These are phyloP conservation scores for Lophochroa leadbeateri DNA, from an alignment of 2,113 vertebrate species.

Conservation along the genomic window DNA sequence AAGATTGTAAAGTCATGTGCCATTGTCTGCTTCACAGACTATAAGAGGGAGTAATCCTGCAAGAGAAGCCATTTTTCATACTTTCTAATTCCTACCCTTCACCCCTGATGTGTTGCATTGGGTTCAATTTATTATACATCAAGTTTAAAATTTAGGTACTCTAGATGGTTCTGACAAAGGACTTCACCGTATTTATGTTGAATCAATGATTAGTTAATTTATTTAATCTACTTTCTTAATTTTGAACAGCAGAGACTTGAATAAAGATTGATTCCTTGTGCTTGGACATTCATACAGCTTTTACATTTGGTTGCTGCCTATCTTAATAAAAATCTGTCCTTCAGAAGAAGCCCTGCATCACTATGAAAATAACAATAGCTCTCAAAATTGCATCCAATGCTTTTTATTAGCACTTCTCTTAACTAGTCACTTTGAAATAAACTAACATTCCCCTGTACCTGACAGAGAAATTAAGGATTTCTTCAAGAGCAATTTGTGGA, in stretches of 20 bases:
- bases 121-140: background rate
- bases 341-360: background rate
- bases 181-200: background rate
- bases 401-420: background rate
- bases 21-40: background rate
- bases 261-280: background rate
- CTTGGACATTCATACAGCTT: background rate
- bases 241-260: background rate
- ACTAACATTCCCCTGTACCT: background rate
- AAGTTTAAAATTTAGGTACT: background rate
- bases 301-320: background rate
- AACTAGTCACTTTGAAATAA: background rate
- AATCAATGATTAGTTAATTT: conserved; percentile 4
- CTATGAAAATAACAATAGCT: background rate
- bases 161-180: background rate
- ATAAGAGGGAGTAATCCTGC: background rate
- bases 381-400: background rate
- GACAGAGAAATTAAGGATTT: background rate
- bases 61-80: background rate
- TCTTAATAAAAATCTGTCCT: background rate
- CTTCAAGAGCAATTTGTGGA: background rate
- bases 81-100: background rate
- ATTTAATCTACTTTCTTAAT: background rate
- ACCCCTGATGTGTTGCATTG: background rate
- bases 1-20: background rate